These are phyloP conservation scores for Oeneis ivallda DNA, from an alignment of 2,888 invertebrate species.

Conservation along the genomic window DNA sequence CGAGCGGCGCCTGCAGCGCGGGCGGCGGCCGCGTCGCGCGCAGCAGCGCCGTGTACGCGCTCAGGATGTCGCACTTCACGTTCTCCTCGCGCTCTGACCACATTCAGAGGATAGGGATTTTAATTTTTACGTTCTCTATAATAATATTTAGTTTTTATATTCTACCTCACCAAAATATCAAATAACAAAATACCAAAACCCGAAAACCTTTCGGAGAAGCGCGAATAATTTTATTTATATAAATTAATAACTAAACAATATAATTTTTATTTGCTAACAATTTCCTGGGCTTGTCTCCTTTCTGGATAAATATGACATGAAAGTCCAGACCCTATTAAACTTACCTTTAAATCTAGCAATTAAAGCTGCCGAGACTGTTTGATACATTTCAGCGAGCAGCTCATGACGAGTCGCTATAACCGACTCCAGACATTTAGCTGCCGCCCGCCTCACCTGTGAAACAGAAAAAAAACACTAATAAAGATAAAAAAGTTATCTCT, in stretches of 20 bases:
- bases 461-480: background rate
- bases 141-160: no score
- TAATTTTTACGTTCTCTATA: no score
- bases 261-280: no score
- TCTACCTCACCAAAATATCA: no score
- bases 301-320: no score
- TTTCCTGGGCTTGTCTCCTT: no score
- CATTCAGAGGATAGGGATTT: background rate
- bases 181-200: background rate
- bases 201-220: no score
- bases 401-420: slow-evolving; percentile 96
- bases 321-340: background rate
- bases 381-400: slow-evolving; percentile 93
- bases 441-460: slow-evolving; percentile 88
- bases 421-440: slow-evolving; percentile 98
- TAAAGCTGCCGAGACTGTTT: slow-evolving; percentile 93
- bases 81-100: slow-evolving; percentile 96
- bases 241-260: no score
- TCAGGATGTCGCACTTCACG: slow-evolving; percentile 98
- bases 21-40: slow-evolving; percentile 92
- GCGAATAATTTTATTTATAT: no score
- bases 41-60: slow-evolving; percentile 96
- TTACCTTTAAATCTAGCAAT: slow-evolving; percentile 95
- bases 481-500: no score
- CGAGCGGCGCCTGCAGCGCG: slow-evolving; percentile 84